Evolutionary conservation across 1,140 invertebrate genomes (phyloP).

Genomic region (Pseudomyrmex concolor): DNA sequence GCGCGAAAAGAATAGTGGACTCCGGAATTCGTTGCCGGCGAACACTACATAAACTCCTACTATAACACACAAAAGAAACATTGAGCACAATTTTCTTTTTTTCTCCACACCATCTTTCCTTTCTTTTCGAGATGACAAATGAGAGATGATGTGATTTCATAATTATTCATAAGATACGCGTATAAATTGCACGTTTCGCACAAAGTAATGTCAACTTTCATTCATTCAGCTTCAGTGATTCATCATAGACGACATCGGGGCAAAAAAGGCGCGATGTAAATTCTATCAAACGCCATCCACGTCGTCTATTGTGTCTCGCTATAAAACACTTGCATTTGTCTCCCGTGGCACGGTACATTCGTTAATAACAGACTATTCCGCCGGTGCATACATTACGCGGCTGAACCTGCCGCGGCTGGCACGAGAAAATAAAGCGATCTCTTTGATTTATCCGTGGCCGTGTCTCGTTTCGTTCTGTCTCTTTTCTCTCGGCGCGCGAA

Average conservation of each 20-base stretch:
- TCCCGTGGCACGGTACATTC: conserved; percentile 44
- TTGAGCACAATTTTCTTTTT: neutral
- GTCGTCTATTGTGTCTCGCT: conserved; percentile 29
- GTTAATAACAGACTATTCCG: conserved; percentile 59
- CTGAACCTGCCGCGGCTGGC: conserved; percentile 34
- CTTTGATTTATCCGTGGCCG: conserved; percentile 27
- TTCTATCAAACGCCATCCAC: conserved; percentile 30
- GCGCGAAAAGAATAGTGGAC: conserved; percentile 37
- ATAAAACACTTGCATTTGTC: conserved; percentile 56
- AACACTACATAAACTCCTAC: conserved; percentile 73
- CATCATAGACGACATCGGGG: neutral
- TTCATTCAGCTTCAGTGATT: neutral
- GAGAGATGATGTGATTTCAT: neutral
- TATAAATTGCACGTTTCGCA: neutral
- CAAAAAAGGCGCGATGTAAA: conserved; percentile 5
- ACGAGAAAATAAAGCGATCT: conserved; percentile 66
- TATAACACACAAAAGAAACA: conserved; percentile 66
- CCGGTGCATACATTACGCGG: conserved; percentile 50
- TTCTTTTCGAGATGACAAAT: conserved; percentile 23
- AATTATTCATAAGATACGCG: neutral
- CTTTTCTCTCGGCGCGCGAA: conserved; percentile 60
- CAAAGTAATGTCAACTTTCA: neutral
- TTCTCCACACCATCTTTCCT: neutral
- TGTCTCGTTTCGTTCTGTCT: conserved; percentile 27
- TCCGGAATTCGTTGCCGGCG: conserved; percentile 50